These are phyloP conservation scores for Chalcosyrphus nemorum DNA, from an alignment of 2,888 invertebrate genomes.

Conservation along the genomic window DNA sequence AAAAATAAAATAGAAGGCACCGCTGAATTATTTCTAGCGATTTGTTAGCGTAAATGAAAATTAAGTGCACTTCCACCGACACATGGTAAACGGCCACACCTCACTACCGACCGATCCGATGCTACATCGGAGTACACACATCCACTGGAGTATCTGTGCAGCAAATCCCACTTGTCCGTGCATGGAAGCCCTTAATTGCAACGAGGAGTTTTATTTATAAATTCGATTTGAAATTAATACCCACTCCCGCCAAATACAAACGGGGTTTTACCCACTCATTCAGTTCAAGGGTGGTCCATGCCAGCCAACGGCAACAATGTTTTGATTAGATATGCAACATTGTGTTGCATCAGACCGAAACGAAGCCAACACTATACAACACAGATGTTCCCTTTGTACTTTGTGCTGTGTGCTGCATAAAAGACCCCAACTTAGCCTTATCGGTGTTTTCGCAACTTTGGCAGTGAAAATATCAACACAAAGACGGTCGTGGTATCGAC, in stretches of 20 bases:
- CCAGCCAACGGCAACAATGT: conserved; percentile 37
- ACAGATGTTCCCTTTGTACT: conserved; percentile 60
- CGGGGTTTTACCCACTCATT: not conserved
- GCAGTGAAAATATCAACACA: conserved; percentile 60
- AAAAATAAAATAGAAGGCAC: conserved; percentile 42
- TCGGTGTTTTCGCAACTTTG: conserved; percentile 48
- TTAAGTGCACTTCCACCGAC: conserved; percentile 3
- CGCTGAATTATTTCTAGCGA: conserved; percentile 11
- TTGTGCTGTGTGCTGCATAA: conserved; percentile 2
- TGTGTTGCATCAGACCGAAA: conserved; percentile 65
- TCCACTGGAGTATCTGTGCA: no score
- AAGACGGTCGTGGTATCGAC: conserved; percentile 7
- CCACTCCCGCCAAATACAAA: conserved; percentile 28
- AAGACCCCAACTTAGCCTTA: conserved; percentile 34
- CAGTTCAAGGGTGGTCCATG: conserved; percentile 53
- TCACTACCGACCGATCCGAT: not conserved
- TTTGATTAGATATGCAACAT: conserved; percentile 68
- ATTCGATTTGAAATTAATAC: conserved; percentile 50
- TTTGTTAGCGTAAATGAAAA: conserved; percentile 10
- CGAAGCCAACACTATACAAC: conserved; percentile 39
- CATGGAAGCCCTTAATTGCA: conserved; percentile 29
- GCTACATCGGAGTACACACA: not conserved
- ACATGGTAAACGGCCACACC: conserved; percentile 10
- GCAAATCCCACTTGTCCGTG: conserved; percentile 2
- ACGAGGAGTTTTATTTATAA: conserved; percentile 37